Conservation (phyloP, 2,888 invertebrate genomes). For the Cataglyphis albicans region DNA sequence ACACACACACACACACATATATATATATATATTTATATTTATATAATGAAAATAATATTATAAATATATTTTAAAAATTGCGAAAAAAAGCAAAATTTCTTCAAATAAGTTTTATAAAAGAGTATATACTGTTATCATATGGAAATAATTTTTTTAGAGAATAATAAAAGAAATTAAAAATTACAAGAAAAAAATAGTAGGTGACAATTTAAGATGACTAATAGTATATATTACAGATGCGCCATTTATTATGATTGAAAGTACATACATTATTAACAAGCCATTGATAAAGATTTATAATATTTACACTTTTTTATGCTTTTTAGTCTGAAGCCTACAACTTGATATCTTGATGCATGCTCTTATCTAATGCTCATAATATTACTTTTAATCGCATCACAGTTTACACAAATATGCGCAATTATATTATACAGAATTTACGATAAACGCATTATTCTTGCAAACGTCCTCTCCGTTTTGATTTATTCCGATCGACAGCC, state of each 20-base stretch:
- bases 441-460: not conserved
- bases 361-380: conserved; percentile 6
- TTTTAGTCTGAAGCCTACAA: conserved; percentile 30
- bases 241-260: conserved; percentile 29
- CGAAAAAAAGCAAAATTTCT: not conserved
- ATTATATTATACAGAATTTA: conserved; percentile 7
- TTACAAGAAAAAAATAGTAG: not conserved
- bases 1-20: too few relatives aligned
- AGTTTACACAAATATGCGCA: conserved; percentile 31
- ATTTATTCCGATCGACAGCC: conserved; percentile 21
- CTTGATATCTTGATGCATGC: conserved; percentile 16
- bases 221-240: conserved; percentile 7
- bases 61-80: not conserved
- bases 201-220: not conserved
- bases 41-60: not conserved
- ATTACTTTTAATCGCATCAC: conserved; percentile 37
- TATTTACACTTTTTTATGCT: conserved; percentile 6
- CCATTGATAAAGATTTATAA: conserved; percentile 34
- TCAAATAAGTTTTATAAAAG: not conserved
- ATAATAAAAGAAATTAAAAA: not conserved
- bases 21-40: not conserved
- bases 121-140: not conserved
- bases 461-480: not conserved
- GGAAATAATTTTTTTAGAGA: not conserved
- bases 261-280: conserved; percentile 27